Conservation (phyloP, 2,797 vertebrate genomes). For the Onychomys leucogaster region DNA sequence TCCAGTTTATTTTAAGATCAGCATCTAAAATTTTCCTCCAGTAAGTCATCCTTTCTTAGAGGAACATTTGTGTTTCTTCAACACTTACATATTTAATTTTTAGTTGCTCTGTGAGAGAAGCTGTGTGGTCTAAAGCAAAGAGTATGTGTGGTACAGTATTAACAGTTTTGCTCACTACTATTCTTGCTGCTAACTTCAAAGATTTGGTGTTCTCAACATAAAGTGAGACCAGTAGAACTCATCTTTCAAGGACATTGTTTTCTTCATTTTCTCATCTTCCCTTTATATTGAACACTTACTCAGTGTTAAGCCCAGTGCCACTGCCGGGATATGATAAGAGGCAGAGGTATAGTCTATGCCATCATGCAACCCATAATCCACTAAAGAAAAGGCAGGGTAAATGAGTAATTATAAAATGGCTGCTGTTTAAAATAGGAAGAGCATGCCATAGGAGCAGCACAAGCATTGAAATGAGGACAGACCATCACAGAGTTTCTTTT, state of each 20-base stretch:
- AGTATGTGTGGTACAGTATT: not conserved
- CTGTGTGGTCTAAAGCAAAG: not conserved
- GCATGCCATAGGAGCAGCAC: not conserved
- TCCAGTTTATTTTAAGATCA: constrained; percentile 50
- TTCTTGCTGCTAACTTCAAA: not conserved
- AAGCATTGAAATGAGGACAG: not conserved
- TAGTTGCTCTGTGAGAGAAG: not conserved
- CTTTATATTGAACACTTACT: not conserved
- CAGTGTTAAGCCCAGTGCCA: not conserved
- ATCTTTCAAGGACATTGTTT: not conserved
- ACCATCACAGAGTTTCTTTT: not conserved
- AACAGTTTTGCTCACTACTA: not conserved
- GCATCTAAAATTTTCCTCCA: not conserved
- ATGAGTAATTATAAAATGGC: not conserved
- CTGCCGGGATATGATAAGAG: not conserved
- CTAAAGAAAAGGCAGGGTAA: not conserved
- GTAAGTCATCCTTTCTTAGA: not conserved
- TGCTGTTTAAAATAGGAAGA: not conserved
- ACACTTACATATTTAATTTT: not conserved
- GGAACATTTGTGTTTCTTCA: not conserved
- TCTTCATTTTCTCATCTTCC: not conserved
- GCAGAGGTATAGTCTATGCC: not conserved
- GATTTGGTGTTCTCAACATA: not conserved
- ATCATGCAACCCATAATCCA: not conserved
- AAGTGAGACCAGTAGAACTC: not conserved